Evolutionary conservation across 2,888 invertebrate species (phyloP).

Genomic region (Dicycla oo): DNA sequence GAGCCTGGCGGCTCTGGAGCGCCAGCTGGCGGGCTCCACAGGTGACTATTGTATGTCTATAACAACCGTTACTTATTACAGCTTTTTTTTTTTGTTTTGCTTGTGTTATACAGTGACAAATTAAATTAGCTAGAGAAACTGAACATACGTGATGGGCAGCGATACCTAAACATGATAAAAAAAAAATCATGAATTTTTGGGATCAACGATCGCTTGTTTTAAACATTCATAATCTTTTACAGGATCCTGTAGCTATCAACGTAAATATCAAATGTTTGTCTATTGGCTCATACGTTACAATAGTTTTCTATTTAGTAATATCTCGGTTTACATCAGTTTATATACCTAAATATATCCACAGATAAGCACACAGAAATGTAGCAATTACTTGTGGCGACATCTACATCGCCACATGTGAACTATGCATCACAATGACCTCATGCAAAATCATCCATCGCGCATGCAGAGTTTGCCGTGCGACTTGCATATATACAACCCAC

Average conservation of each 20-base stretch:
- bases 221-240: background rate
- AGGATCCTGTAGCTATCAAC: background rate
- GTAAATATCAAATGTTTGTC: too few species aligned
- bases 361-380: background rate
- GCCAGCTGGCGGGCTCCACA: conserved; percentile 84
- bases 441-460: too few species aligned
- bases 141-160: too few species aligned
- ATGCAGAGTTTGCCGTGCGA: too few species aligned
- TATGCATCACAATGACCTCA: too few species aligned
- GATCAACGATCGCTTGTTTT: background rate
- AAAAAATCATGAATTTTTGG: background rate
- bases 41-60: conserved; percentile 62
- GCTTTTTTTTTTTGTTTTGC: too few species aligned
- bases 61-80: background rate
- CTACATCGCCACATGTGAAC: too few species aligned
- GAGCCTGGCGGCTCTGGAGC: conserved; percentile 85
- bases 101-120: background rate
- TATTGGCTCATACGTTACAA: too few species aligned
- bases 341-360: background rate
- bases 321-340: too few species aligned
- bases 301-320: too few species aligned
- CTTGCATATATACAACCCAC: too few species aligned
- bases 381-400: background rate
- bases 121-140: background rate
- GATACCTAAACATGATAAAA: too few species aligned